These are phyloP conservation scores for Ariopsis seemanni DNA, from an alignment of 2,113 vertebrate genomes.

Conservation along the genomic window DNA sequence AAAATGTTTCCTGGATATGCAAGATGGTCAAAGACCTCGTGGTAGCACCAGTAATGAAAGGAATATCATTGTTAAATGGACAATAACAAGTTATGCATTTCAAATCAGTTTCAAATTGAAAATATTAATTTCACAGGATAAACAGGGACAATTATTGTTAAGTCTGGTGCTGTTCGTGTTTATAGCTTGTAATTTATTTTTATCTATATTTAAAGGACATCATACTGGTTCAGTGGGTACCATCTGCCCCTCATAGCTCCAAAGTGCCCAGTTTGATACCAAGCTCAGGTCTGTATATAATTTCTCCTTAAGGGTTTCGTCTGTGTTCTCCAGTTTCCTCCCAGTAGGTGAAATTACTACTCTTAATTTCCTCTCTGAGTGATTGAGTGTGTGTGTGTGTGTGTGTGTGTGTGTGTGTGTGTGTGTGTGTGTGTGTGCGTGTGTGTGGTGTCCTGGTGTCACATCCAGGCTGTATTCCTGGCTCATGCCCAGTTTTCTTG, in stretches of 20 bases:
- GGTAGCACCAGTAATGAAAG: constrained; percentile 4
- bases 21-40: constrained; percentile 50
- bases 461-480: neutral
- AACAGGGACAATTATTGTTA: neutral
- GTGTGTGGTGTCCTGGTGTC: too few relatives aligned
- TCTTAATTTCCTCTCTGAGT: neutral
- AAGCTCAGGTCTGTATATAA: too few relatives aligned
- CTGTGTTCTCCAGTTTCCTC: neutral
- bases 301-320: neutral
- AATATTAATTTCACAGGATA: neutral
- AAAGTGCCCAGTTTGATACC: neutral
- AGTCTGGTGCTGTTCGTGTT: neutral
- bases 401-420: too few relatives aligned
- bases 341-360: too few relatives aligned
- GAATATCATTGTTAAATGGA: neutral
- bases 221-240: neutral
- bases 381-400: neutral
- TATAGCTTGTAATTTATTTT: neutral
- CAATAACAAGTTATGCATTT: neutral
- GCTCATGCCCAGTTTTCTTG: neutral
- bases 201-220: neutral
- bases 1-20: constrained; percentile 41
- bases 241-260: neutral
- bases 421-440: too few relatives aligned
- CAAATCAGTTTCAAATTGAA: neutral